Conservation (phyloP, 2,888 invertebrate species). For the Drosophila yooni region DNA sequence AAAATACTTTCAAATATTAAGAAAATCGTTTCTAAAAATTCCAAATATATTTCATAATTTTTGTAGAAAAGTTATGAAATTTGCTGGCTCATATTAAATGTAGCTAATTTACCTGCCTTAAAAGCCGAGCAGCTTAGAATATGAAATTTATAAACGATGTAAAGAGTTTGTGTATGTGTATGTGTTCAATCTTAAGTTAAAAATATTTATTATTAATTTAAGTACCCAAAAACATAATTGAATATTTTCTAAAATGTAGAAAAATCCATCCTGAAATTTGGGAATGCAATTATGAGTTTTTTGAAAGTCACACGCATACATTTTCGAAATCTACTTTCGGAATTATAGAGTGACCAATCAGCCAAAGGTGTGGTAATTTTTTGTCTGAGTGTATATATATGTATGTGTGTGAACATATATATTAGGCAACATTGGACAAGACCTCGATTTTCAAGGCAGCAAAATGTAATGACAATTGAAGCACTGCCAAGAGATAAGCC, state of each 20-base stretch:
- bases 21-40: neutral
- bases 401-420: neutral
- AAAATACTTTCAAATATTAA: neutral
- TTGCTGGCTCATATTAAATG: neutral
- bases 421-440: conserved; percentile 32
- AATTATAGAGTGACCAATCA: neutral
- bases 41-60: too few species aligned
- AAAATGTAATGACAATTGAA: conserved; percentile 56
- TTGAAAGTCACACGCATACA: neutral
- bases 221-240: neutral
- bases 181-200: neutral
- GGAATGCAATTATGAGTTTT: neutral
- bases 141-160: too few species aligned
- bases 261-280: neutral
- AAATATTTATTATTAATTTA: neutral
- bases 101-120: too few species aligned
- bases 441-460: conserved; percentile 25
- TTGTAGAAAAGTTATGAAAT: neutral
- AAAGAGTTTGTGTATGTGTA: too few species aligned
- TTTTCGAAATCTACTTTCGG: neutral
- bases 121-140: too few species aligned
- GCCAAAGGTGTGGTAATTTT: neutral
- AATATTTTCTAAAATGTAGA: neutral
- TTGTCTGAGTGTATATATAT: neutral
- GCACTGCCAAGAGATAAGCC: conserved; percentile 51